phyloP scores from a whole-genome alignment of 2,797 vertebrate species.

The Chloroceryle inda region DNA sequence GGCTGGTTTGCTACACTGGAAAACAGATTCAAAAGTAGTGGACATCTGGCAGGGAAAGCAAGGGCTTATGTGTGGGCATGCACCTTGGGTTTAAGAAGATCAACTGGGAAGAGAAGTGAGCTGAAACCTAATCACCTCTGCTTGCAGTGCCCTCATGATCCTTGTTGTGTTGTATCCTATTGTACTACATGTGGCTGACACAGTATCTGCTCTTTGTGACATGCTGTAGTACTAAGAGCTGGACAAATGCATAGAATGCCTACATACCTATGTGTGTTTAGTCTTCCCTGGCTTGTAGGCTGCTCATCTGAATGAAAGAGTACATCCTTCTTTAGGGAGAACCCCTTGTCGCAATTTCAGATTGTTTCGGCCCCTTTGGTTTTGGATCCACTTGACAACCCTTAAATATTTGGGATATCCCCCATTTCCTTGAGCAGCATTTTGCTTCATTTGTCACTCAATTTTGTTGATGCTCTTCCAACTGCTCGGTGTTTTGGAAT shows the following conservation, averaged over 20 bases:
- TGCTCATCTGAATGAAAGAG: not conserved
- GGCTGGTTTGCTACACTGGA: constrained; percentile 20
- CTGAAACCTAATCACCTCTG: constrained; percentile 36
- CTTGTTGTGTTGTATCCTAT: not conserved
- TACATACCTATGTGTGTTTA: not conserved
- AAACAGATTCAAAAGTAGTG: constrained; percentile 37
- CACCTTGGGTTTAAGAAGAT: constrained; percentile 15
- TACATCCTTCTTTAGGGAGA: not conserved
- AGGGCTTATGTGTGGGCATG: not conserved
- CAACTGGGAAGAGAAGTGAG: constrained; percentile 23
- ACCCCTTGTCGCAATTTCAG: not conserved
- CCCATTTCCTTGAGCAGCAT: not conserved
- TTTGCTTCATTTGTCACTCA: constrained; percentile 7
- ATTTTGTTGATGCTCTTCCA: not conserved
- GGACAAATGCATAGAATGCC: not conserved
- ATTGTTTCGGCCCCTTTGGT: not conserved
- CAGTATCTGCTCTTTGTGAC: not conserved
- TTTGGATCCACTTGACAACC: not conserved
- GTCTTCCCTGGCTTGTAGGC: not conserved
- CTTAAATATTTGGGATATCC: not conserved
- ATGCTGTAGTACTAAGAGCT: constrained; percentile 12
- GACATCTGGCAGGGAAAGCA: not conserved
- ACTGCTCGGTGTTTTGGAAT: not conserved
- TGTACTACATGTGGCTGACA: not conserved
- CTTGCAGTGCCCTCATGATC: constrained; percentile 31